Conservation (phyloP, 2,797 vertebrate genomes). For the Tadarida brasiliensis region DNA sequence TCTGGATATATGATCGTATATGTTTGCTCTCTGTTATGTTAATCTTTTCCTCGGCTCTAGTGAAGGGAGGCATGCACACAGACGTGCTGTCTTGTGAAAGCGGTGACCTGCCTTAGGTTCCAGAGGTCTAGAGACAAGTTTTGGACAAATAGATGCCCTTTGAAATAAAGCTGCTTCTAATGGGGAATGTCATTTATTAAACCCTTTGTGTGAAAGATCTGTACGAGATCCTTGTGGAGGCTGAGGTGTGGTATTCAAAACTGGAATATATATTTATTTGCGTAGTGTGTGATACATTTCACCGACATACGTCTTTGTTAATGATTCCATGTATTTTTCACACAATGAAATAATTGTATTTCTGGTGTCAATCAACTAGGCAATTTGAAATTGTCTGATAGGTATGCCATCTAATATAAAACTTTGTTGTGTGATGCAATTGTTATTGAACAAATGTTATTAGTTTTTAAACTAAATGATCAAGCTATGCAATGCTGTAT, state of each 20-base stretch:
- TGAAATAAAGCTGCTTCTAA: constrained; percentile 88
- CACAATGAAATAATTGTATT: not conserved
- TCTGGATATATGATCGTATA: constrained; percentile 78
- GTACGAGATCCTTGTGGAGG: not conserved
- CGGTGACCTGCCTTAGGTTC: constrained; percentile 91
- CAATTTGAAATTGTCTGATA: constrained; percentile 38
- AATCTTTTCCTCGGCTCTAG: constrained; percentile 86
- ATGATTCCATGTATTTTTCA: not conserved
- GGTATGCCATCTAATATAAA: not conserved
- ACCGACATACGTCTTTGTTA: not conserved
- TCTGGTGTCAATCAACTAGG: not conserved
- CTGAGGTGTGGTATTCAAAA: constrained; percentile 30
- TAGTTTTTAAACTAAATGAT: constrained; percentile 18
- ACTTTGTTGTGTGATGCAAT: not conserved
- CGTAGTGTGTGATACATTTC: not conserved
- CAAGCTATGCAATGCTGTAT: not conserved
- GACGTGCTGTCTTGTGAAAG: constrained; percentile 88
- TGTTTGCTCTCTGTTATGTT: constrained; percentile 87
- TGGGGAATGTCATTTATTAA: constrained; percentile 87
- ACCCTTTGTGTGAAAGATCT: not conserved
- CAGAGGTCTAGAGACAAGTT: constrained; percentile 89
- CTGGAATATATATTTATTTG: not conserved
- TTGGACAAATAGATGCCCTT: constrained; percentile 87
- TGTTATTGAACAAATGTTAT: not conserved
- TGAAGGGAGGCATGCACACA: constrained; percentile 86